These are phyloP conservation scores for Platichthys flesus DNA, from an alignment of 2,113 vertebrate species.

Conservation along the genomic window DNA sequence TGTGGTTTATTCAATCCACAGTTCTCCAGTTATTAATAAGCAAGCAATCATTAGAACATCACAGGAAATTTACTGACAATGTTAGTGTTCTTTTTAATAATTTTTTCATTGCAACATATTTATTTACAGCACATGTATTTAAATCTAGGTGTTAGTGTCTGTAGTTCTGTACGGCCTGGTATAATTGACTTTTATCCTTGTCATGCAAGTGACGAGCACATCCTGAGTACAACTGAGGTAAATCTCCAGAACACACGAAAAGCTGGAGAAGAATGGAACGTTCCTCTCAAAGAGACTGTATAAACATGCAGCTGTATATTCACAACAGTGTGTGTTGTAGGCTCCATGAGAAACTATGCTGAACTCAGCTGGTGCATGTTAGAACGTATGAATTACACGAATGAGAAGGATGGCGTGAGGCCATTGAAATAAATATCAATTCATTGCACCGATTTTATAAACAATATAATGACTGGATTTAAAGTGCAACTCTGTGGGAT, in stretches of 20 bases:
- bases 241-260: slow-evolving; percentile 17
- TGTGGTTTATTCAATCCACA: neutral
- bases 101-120: slow-evolving; percentile 16
- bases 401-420: slow-evolving; percentile 12
- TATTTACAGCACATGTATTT: slow-evolving; percentile 29
- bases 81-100: neutral
- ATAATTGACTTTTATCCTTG: slow-evolving; percentile 5
- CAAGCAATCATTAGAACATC: slow-evolving; percentile 4
- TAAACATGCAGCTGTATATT: slow-evolving; percentile 34
- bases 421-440: neutral
- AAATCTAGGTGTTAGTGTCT: slow-evolving; percentile 14
- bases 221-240: slow-evolving; percentile 70
- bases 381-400: neutral
- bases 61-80: slow-evolving; percentile 17
- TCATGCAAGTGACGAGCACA: slow-evolving; percentile 49
- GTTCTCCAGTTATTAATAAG: neutral
- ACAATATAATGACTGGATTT: slow-evolving; percentile 25
- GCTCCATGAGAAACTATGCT: neutral
- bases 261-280: slow-evolving; percentile 23
- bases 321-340: neutral
- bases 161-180: slow-evolving; percentile 3
- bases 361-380: slow-evolving; percentile 21
- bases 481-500: slow-evolving; percentile 51
- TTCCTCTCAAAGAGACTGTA: slow-evolving; percentile 8
- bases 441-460: neutral